These are phyloP conservation scores for Triplophysa tibetana DNA, from an alignment of 2,113 vertebrate genomes.

Conservation along the genomic window DNA sequence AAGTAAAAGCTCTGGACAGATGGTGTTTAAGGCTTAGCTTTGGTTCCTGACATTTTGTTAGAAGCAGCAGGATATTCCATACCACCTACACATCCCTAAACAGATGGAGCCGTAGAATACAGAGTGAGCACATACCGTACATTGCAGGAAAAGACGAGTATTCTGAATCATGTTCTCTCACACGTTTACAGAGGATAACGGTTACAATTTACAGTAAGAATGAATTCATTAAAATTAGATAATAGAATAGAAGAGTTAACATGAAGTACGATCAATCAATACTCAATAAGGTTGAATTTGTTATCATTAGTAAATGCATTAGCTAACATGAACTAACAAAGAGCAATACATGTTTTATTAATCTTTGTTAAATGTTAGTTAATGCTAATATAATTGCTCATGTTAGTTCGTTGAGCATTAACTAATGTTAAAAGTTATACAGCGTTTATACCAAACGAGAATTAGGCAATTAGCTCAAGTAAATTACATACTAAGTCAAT, in stretches of 20 bases:
- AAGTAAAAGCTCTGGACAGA: conserved; percentile 31
- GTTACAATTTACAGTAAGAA: neutral
- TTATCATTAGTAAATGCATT: no score
- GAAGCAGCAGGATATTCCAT: conserved; percentile 35
- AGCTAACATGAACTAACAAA: no score
- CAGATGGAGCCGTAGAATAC: conserved; percentile 26
- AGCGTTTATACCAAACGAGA: no score
- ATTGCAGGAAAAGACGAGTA: neutral
- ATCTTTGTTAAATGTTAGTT: no score
- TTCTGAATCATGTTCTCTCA: neutral
- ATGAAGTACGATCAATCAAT: neutral
- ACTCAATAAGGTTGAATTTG: neutral
- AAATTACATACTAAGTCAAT: no score
- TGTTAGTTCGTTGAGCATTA: no score
- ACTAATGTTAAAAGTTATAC: no score
- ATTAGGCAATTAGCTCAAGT: no score
- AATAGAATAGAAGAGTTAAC: neutral
- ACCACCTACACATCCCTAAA: conserved; percentile 41
- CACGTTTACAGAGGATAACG: neutral
- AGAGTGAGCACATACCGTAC: neutral
- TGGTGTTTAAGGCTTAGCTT: conserved; percentile 44
- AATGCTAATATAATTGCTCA: no score
- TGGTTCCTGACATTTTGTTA: conserved; percentile 33
- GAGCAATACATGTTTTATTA: no score
- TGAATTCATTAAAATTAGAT: neutral